A percentile compares a stretch with the other conserved stretches of the same genome.
Evolutionary conservation across 2,113 vertebrate genomes (phyloP).

Genomic region (Polypterus bichir): DNA sequence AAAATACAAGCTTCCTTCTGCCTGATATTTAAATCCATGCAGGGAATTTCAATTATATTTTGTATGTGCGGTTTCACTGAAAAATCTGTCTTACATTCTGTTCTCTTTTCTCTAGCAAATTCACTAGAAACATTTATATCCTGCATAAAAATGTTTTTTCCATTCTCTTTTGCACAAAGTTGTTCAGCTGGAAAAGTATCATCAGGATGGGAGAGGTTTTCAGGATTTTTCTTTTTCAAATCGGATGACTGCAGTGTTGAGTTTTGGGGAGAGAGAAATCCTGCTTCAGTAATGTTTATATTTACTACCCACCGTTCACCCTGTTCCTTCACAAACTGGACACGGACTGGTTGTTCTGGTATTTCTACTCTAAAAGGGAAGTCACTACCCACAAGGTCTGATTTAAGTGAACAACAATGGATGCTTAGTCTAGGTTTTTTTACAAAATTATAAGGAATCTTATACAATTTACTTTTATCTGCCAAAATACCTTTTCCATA

Average conservation of each 20-base stretch:
- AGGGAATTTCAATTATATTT: background rate
- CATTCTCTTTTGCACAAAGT: background rate
- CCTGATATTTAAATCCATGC: background rate
- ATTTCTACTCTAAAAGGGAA: constrained; percentile 39
- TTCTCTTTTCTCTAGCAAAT: background rate
- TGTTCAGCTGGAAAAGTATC: background rate
- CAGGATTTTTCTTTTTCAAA: no score
- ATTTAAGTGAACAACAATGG: constrained; percentile 46
- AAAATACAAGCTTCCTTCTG: constrained; percentile 42
- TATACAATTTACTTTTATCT: constrained; percentile 41
- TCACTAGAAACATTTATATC: background rate
- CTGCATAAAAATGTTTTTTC: background rate
- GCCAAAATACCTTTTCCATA: constrained; percentile 60
- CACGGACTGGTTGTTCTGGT: constrained; percentile 41
- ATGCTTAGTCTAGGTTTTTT: constrained; percentile 51
- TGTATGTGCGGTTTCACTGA: background rate
- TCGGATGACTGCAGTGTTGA: no score
- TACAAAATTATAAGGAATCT: constrained; percentile 43
- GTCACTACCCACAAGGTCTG: constrained; percentile 22
- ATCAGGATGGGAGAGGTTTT: background rate
- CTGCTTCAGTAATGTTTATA: constrained; percentile 37
- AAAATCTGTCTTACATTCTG: background rate
- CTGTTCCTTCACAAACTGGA: constrained; percentile 51
- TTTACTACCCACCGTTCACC: constrained; percentile 53
- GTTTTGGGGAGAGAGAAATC: constrained; percentile 19